Percentiles rank a stretch among this genome's conserved stretches.
These are phyloP conservation scores for Mythimna pallens DNA, from an alignment of 2,888 invertebrate species.

Conservation along the genomic window DNA sequence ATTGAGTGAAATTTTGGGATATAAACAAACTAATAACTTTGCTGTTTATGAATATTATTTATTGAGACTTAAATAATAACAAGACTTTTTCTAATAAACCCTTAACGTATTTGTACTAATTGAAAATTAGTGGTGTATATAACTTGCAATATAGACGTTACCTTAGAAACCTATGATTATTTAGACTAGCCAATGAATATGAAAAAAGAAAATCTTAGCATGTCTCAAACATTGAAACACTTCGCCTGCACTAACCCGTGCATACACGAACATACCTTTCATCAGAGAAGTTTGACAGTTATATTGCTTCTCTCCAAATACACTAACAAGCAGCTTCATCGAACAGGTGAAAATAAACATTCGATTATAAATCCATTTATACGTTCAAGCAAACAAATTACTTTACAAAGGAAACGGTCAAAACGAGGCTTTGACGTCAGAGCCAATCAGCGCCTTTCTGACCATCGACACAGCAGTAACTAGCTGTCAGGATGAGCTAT, in stretches of 20 bases:
- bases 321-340: conserved; percentile 40
- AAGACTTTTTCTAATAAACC: too few species aligned
- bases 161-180: background rate
- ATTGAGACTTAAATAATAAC: too few species aligned
- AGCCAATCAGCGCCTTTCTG: conserved; percentile 57
- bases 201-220: background rate
- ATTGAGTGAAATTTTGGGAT: too few species aligned
- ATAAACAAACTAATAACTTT: too few species aligned
- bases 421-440: conserved; percentile 50
- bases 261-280: conserved; percentile 5
- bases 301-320: conserved; percentile 26
- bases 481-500: conserved; percentile 34
- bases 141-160: background rate
- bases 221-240: background rate
- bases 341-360: conserved; percentile 60
- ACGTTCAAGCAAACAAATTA: conserved; percentile 63
- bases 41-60: too few species aligned
- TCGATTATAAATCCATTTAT: conserved; percentile 53
- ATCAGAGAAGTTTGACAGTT: conserved; percentile 32
- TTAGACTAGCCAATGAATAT: background rate
- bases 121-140: too few species aligned
- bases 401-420: conserved; percentile 54
- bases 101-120: too few species aligned
- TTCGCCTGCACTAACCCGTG: background rate
- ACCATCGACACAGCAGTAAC: conserved; percentile 22